A percentile compares a stretch with the other conserved stretches of the same genome.
These are phyloP conservation scores for Brachypodius melanocephalos DNA, from an alignment of 2,113 vertebrate species.

Conservation along the genomic window DNA sequence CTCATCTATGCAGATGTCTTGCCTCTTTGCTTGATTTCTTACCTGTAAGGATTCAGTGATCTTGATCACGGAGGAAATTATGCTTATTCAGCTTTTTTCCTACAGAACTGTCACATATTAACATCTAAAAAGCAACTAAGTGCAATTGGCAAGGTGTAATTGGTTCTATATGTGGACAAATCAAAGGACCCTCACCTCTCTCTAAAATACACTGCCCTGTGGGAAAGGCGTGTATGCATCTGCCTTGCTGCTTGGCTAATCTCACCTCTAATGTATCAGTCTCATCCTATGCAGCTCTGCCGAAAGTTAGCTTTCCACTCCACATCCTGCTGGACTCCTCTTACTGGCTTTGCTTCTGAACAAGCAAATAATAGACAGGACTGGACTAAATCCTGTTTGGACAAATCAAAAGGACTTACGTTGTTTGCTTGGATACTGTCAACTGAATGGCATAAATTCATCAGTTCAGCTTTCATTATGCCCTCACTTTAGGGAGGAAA, in stretches of 20 bases:
- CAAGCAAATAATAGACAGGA: fast-evolving
- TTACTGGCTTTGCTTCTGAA: not conserved
- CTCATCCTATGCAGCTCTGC: not conserved
- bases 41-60: not conserved
- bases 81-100: not conserved
- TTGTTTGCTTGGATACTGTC: not conserved
- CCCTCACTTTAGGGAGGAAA: not conserved
- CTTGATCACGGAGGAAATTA: not conserved
- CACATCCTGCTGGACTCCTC: not conserved
- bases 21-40: not conserved
- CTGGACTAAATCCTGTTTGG: not conserved
- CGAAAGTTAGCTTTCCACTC: not conserved
- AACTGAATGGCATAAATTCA: not conserved
- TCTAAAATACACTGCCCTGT: not conserved
- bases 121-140: not conserved
- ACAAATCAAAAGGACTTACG: not conserved
- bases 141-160: not conserved
- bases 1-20: not conserved
- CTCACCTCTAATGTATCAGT: not conserved
- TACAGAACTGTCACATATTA: not conserved
- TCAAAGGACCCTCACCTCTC: not conserved
- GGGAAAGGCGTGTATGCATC: not conserved
- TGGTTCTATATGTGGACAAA: not conserved
- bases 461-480: not conserved
- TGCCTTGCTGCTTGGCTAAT: not conserved